Percentiles rank a stretch among this genome's conserved stretches.
Evolutionary conservation across 2,888 invertebrate genomes (phyloP).

Genomic region (Scaptomyza caliginosa): DNA sequence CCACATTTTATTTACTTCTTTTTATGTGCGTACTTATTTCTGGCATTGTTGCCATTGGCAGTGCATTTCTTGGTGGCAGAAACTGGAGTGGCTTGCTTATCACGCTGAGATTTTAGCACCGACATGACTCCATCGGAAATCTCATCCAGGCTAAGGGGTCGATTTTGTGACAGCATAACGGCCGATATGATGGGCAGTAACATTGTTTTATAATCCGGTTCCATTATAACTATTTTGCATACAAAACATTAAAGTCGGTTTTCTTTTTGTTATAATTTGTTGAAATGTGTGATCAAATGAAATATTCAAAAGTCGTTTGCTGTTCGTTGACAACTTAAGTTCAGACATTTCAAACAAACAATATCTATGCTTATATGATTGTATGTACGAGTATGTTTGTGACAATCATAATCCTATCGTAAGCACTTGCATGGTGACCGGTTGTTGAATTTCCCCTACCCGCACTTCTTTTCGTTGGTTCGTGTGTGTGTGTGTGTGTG

Average conservation of each 20-base stretch:
- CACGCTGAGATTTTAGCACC: conserved; percentile 46
- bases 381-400: too few species aligned
- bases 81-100: conserved; percentile 3
- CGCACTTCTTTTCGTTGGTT: not conserved
- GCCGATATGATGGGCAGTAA: conserved; percentile 58
- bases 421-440: conserved; percentile 32
- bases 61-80: conserved; percentile 15
- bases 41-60: conserved; percentile 27
- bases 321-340: conserved; percentile 39
- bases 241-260: conserved; percentile 20
- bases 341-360: conserved; percentile 23
- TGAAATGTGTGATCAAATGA: not conserved
- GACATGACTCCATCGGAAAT: conserved; percentile 45
- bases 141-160: conserved; percentile 64
- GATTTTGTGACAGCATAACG: conserved; percentile 57
- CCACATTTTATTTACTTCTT: conserved; percentile 8
- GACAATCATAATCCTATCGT: conserved; percentile 4
- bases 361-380: not conserved
- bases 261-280: not conserved
- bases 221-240: conserved; percentile 32
- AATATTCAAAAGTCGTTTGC: conserved; percentile 1
- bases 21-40: conserved; percentile 1
- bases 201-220: conserved; percentile 41
- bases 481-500: too few species aligned
- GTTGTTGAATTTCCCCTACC: conserved; percentile 27